These are phyloP conservation scores for Acanthiza pusilla DNA, from an alignment of 2,797 vertebrate genomes.

Conservation along the genomic window DNA sequence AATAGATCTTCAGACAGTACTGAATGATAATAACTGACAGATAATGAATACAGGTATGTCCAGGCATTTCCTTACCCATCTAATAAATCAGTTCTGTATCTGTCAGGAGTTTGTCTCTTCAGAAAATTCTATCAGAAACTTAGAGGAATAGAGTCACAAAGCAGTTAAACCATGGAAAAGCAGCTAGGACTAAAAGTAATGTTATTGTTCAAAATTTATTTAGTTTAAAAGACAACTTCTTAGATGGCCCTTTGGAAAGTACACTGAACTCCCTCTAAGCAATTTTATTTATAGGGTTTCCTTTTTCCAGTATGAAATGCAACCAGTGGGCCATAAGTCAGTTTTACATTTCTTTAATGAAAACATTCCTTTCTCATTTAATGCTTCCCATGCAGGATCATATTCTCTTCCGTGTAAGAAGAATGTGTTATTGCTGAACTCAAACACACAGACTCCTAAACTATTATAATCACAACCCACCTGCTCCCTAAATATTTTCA, in stretches of 20 bases:
- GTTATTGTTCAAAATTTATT: constrained; percentile 29
- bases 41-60: neutral
- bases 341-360: constrained; percentile 40
- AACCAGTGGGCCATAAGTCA: constrained; percentile 50
- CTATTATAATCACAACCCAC: neutral
- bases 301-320: neutral
- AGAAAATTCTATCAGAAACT: neutral
- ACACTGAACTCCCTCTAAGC: constrained; percentile 2
- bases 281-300: constrained; percentile 59
- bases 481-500: constrained; percentile 21
- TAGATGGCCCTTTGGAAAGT: constrained; percentile 22
- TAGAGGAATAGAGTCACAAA: neutral
- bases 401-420: neutral
- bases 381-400: constrained; percentile 6
- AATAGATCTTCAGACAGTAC: neutral
- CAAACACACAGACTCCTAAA: neutral
- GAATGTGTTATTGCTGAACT: neutral
- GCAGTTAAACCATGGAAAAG: neutral
- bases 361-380: constrained; percentile 47
- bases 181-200: neutral
- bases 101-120: neutral
- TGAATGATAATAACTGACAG: neutral
- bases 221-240: constrained; percentile 43
- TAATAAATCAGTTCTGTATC: neutral
- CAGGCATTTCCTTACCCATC: neutral